Evolutionary conservation across 2,113 vertebrate species (phyloP).

Genomic region (Chaetops frenatus): DNA sequence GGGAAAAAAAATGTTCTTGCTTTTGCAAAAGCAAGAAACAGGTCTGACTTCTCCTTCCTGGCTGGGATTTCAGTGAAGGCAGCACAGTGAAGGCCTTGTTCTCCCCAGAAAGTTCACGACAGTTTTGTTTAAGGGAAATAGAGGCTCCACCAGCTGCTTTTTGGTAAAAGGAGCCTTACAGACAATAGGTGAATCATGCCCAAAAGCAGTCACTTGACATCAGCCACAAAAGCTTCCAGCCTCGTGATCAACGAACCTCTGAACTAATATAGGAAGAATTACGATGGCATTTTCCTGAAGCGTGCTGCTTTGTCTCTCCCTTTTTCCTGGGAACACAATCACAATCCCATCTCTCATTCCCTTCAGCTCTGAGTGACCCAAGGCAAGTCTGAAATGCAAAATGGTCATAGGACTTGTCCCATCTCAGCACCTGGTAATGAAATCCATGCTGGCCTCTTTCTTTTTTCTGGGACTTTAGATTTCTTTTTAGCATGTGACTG

Average conservation of each 20-base stretch:
- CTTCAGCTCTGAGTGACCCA: not conserved
- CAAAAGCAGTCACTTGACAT: conserved; percentile 62
- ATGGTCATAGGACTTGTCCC: not conserved
- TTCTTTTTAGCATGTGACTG: not conserved
- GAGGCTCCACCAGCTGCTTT: conserved; percentile 53
- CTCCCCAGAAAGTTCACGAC: conserved; percentile 23
- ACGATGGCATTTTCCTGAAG: not conserved
- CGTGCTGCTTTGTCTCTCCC: not conserved
- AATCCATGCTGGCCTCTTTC: not conserved
- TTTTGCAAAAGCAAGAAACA: not conserved
- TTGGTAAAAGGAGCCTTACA: conserved; percentile 14
- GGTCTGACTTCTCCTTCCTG: conserved; percentile 10
- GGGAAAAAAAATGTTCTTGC: not conserved
- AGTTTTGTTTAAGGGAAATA: conserved; percentile 34
- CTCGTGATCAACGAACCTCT: conserved; percentile 36
- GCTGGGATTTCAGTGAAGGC: not conserved
- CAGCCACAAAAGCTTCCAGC: conserved; percentile 43
- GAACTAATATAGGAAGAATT: conserved; percentile 36
- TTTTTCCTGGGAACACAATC: not conserved
- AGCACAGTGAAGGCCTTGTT: conserved; percentile 56
- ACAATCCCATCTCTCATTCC: not conserved
- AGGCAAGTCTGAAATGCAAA: not conserved
- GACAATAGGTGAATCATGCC: conserved; percentile 52
- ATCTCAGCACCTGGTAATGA: not conserved
- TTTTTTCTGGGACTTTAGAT: not conserved